Percentiles rank a stretch among this genome's conserved stretches.
Evolutionary conservation across 2,113 vertebrate species (phyloP).

Genomic region (Tragelaphus imberbis): DNA sequence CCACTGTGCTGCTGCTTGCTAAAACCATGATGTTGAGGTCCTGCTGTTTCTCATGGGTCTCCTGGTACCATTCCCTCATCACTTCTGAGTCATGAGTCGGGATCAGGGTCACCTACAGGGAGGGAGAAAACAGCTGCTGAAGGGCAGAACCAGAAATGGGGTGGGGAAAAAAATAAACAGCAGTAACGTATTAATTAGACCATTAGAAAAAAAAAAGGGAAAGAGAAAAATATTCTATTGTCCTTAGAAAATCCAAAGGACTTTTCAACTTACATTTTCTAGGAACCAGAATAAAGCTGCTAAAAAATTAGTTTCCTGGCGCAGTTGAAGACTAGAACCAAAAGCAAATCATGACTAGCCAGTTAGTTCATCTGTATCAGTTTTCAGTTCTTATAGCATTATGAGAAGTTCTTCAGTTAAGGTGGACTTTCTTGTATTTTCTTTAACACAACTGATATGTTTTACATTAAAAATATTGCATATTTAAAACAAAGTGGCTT

Average conservation of each 20-base stretch:
- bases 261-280: background rate
- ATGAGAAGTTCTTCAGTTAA: background rate
- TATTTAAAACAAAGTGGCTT: background rate
- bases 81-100: slow-evolving; percentile 98
- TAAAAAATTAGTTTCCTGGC: background rate
- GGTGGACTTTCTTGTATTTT: background rate
- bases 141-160: slow-evolving; percentile 14
- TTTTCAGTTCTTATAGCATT: background rate
- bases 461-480: background rate
- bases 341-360: background rate
- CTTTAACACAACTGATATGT: background rate
- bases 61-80: slow-evolving; percentile 98
- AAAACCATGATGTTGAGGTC: slow-evolving; percentile 98
- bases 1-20: slow-evolving; percentile 98
- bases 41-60: slow-evolving; percentile 97
- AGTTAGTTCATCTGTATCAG: background rate
- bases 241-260: background rate
- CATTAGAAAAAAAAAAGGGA: background rate
- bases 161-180: background rate
- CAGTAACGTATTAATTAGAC: background rate
- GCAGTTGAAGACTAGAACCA: background rate
- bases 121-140: background rate
- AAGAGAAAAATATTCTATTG: background rate
- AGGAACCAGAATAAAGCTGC: slow-evolving; percentile 27
- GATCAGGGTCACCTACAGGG: slow-evolving; percentile 92